Percentiles rank a stretch among this genome's conserved stretches.
Conservation (phyloP, 2,888 invertebrate species). For the Phrixothrix hirtus region DNA sequence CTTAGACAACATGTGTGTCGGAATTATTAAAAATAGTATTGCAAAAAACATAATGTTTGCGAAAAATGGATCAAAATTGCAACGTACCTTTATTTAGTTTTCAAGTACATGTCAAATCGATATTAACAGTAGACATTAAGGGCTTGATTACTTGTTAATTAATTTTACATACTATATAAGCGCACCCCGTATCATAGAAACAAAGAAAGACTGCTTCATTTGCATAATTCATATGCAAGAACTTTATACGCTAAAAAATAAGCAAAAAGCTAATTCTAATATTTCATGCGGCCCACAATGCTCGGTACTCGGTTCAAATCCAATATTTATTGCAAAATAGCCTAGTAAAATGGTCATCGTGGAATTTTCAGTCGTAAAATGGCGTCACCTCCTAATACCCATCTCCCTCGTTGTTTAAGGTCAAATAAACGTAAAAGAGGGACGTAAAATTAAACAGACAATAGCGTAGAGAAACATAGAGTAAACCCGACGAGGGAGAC, state of each 20-base stretch:
- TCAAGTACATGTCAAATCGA: background rate
- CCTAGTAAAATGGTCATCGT: constrained; percentile 30
- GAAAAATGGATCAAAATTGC: too few relatives aligned
- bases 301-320: constrained; percentile 19
- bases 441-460: constrained; percentile 15
- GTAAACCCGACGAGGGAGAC: constrained; percentile 20
- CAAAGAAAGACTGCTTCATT: too few relatives aligned
- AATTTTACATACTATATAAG: too few relatives aligned
- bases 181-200: too few relatives aligned
- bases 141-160: too few relatives aligned
- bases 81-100: background rate
- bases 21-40: too few relatives aligned
- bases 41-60: too few relatives aligned
- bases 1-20: too few relatives aligned
- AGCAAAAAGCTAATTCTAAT: constrained; percentile 27
- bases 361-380: constrained; percentile 6
- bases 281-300: constrained; percentile 24
- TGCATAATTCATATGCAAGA: background rate
- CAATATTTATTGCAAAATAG: constrained; percentile 32
- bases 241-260: constrained; percentile 21
- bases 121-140: too few relatives aligned
- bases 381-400: constrained; percentile 1
- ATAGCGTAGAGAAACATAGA: constrained; percentile 12
- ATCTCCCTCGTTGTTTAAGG: constrained; percentile 13
- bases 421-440: constrained; percentile 4